Conservation (phyloP, 2,113 vertebrate species). For the Caloenas nicobarica region DNA sequence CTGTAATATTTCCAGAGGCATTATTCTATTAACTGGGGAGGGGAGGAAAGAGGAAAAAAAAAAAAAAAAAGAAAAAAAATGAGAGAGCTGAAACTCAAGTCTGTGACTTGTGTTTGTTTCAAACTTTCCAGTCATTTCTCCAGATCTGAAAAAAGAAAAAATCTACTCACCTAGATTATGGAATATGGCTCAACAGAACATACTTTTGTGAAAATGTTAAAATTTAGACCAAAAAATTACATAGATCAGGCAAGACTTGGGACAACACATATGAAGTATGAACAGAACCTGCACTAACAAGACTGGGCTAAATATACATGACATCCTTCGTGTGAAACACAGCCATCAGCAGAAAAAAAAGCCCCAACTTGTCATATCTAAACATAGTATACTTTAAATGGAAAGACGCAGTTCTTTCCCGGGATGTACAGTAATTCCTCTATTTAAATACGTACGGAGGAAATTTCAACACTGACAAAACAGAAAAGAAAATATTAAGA, state of each 20-base stretch:
- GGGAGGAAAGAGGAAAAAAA: too few relatives aligned
- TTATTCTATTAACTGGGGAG: neutral
- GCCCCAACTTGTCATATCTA: neutral
- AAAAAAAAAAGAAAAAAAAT: too few relatives aligned
- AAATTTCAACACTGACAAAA: neutral
- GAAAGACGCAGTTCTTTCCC: neutral
- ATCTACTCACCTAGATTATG: neutral
- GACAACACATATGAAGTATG: neutral
- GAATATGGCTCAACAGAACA: neutral
- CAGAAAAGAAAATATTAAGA: neutral
- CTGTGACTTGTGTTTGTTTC: neutral
- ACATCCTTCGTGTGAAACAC: neutral
- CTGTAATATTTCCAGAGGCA: neutral
- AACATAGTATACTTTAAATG: neutral
- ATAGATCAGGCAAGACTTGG: neutral
- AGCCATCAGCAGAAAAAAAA: neutral
- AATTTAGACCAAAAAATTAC: neutral
- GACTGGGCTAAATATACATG: rapidly evolving
- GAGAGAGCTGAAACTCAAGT: neutral
- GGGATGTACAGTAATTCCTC: neutral
- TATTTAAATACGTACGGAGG: neutral
- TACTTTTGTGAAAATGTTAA: neutral
- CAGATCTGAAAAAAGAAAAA: neutral
- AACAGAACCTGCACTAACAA: neutral
- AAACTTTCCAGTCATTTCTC: neutral